Evolutionary conservation across 2,113 vertebrate species (phyloP).

Genomic region (Lepidothrix coronata): DNA sequence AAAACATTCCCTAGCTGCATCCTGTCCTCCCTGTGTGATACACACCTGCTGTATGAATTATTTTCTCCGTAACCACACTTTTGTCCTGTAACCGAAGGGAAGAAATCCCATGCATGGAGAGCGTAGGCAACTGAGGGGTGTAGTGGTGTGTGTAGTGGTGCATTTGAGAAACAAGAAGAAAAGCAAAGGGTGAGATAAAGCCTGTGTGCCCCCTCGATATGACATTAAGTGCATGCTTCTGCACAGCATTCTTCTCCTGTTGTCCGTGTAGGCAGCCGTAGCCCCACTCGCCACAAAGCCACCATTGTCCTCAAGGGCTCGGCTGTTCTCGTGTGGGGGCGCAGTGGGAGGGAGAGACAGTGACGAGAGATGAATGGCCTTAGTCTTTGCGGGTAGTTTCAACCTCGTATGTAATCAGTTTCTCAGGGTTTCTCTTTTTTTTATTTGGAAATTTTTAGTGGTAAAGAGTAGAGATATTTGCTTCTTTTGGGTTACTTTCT

Average conservation of each 20-base stretch:
- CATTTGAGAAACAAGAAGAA: constrained; percentile 11
- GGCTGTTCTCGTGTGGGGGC: not conserved
- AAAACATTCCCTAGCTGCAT: not conserved
- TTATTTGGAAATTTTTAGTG: not conserved
- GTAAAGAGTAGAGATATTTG: not conserved
- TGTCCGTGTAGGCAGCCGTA: constrained; percentile 3
- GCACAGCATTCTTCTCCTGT: constrained; percentile 20
- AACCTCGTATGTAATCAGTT: not conserved
- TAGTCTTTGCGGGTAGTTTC: not conserved
- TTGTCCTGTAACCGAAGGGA: not conserved
- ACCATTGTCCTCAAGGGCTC: constrained; percentile 32
- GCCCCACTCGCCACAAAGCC: constrained; percentile 18
- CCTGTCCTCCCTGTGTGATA: not conserved
- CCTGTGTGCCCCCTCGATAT: not conserved
- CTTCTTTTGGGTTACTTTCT: not conserved
- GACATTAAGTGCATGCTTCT: not conserved
- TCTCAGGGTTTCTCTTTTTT: not conserved
- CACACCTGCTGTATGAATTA: not conserved
- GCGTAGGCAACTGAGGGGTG: not conserved
- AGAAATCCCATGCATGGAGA: not conserved
- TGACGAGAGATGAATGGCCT: constrained; percentile 24
- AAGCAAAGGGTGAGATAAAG: constrained; percentile 19
- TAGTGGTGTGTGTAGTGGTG: not conserved
- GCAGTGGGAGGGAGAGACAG: not conserved
- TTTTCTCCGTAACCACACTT: not conserved